Evolutionary conservation across 1,140 invertebrate species (phyloP), one percentile per base, ranked within the genome.

Genomic region (Ceratina australensis): DNA sequence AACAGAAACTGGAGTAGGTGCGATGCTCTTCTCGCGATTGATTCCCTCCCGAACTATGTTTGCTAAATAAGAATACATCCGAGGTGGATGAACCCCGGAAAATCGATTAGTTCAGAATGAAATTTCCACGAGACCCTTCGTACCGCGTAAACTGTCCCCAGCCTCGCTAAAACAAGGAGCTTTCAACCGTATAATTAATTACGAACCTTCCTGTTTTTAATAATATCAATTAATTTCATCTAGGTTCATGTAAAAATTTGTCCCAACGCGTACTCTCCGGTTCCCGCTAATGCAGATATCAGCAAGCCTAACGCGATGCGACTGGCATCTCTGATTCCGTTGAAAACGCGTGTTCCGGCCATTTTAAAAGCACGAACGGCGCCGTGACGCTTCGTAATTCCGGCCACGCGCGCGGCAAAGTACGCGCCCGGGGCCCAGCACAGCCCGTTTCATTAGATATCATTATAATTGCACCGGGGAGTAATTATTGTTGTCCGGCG

Each of bases 401-500:
- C 67, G 56, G 49, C 56, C 56, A 57, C 68, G 71, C 76, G 24
- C 75, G 66, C 56, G 47, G 26, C 61, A 74, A 81, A 83, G 60
- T 81, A 81, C 81, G 61, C 81, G 61, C 50, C 61, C 79, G 73
- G 59, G 79, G 33, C 5, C 33, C 33, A n/a, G n/a, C n/a, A n/a
- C 33, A 10, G 33, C 33, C 73, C 78, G 82, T 87, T 87, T 86
- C 86, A 87, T 87, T 87, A 86, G 86, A 87, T 87, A 87, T 87
- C 86, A 87, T 87, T 87, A 87, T 87, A 86, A 84, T 86, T 86
- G 84, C 82, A 67, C 83, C 42, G 74, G 78, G 80, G 86, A 86
- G 80, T 87, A 87, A 87, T 87, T 87, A 87, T 87, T 87, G 84
- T 87, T 87, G 86, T 86, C 84, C 80, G 64, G 42, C 59, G 71